Evolutionary conservation across 1,140 invertebrate genomes (phyloP), one percentile per base, ranked within the genome.

Genomic region (Oedothorax gibbosus): DNA sequence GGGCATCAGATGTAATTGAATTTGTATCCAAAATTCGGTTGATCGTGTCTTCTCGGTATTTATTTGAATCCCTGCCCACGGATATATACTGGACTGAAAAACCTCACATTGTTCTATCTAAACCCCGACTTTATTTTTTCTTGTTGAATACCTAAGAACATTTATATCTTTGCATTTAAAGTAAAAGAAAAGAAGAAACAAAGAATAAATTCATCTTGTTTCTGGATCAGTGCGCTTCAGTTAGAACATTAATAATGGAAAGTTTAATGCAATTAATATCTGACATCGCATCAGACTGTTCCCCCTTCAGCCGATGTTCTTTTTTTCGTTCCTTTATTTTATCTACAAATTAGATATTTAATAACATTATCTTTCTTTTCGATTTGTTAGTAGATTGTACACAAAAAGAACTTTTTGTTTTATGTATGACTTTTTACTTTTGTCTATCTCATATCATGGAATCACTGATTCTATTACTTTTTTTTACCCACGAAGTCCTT

Each of bases 301-400:
- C 51, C 60, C 66, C 35, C 57, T 53, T 49, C 51, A 75, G 81
- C 57, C 76, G 71, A 75, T 77, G 75, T 77, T 64, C 60, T 54
- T 73, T 54, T 62, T 49, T 35, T 53, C 80, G 15, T 64, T 82
- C n/a, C 80, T 71, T 72, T 84, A 75, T 75, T 84, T 84, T 84
- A 84, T 84, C 81, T 84, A 84, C 71, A 84, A 84, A 84, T 84
- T 84, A 84, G 81, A 84, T 84, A 84, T 84, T 84, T 84, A 84
- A 84, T 84, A 84, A 75, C 81, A 76, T 84, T 84, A 84, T 53
- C 18, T 75, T 82, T 62, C 53, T 73, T 84, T 84, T 84, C n/a
- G 71, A 64, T 76, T 54, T 84, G 81, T 84, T 84, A 75, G 56
- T 60, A 81, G 71, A 68, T 66, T 73, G 69, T 10, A 64, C 49